Conservation (phyloP, 2,797 vertebrate species). For the Astyanax mexicanus region DNA sequence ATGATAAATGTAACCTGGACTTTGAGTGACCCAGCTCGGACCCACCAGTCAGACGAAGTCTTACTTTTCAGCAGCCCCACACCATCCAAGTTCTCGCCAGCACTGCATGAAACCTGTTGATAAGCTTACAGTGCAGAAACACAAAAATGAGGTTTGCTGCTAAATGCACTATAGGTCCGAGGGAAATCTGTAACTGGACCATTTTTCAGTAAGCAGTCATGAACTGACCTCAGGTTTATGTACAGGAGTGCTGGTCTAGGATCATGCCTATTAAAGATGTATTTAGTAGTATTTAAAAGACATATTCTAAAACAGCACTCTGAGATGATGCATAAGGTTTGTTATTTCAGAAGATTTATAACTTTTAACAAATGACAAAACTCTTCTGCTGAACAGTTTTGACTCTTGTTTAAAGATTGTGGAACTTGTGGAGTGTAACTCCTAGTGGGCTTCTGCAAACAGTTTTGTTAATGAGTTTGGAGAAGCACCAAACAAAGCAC, state of each 20-base stretch:
- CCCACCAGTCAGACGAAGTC: constrained; percentile 62
- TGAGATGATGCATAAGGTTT: not conserved
- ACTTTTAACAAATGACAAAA: no score
- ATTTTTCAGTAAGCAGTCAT: not conserved
- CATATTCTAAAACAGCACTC: not conserved
- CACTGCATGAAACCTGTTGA: constrained; percentile 31
- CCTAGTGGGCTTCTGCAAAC: not conserved
- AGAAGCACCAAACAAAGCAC: constrained; percentile 5
- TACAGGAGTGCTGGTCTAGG: constrained; percentile 9
- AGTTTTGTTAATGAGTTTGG: not conserved
- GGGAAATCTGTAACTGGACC: not conserved
- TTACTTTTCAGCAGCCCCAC: constrained; percentile 61
- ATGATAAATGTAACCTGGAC: constrained; percentile 42
- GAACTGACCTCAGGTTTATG: not conserved
- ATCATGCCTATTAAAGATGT: constrained; percentile 7
- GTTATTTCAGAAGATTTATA: not conserved
- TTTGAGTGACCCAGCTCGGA: constrained; percentile 45
- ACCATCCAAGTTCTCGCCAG: constrained; percentile 16
- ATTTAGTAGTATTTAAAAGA: not conserved
- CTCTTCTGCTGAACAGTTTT: no score
- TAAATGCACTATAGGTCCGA: not conserved
- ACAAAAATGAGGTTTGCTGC: constrained; percentile 22
- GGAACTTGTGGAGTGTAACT: no score
- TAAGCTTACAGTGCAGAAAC: constrained; percentile 24
- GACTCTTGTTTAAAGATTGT: no score